These are phyloP conservation scores for Botia kubotai DNA, from an alignment of 2,797 vertebrate species.

Conservation along the genomic window DNA sequence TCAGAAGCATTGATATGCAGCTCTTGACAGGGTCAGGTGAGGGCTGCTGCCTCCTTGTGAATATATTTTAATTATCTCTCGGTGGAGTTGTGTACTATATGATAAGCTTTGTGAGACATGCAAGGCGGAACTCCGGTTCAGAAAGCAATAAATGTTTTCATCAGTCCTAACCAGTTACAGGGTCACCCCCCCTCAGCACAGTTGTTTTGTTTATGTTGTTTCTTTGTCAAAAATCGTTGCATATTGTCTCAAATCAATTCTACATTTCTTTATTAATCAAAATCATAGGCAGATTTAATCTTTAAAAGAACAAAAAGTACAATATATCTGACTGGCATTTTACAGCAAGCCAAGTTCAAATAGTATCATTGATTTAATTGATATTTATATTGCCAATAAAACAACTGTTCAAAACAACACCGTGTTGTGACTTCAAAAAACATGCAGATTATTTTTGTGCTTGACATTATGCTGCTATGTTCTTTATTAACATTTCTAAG, in stretches of 20 bases:
- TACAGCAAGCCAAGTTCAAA: not conserved
- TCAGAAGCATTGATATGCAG: conserved; percentile 54
- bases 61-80: conserved; percentile 59
- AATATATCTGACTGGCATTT: conserved; percentile 12
- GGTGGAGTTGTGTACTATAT: conserved; percentile 54
- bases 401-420: conserved; percentile 20
- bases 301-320: not conserved
- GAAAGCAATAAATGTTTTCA: conserved; percentile 55
- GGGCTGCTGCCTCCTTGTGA: conserved; percentile 38
- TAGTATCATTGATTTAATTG: conserved; percentile 25
- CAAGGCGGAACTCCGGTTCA: conserved; percentile 10
- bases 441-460: conserved; percentile 38
- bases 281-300: too few relatives aligned
- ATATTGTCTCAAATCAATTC: not conserved
- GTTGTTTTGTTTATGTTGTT: not conserved
- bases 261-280: too few relatives aligned
- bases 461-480: conserved; percentile 31
- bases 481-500: conserved; percentile 33
- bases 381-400: not conserved
- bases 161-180: conserved; percentile 40
- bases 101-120: conserved; percentile 46
- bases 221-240: not conserved
- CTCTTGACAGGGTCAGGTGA: conserved; percentile 55
- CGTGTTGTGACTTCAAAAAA: conserved; percentile 35
- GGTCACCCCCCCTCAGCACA: conserved; percentile 8